Conservation (phyloP, 2,888 invertebrate species). For the Lamellibrachia satsuma region DNA sequence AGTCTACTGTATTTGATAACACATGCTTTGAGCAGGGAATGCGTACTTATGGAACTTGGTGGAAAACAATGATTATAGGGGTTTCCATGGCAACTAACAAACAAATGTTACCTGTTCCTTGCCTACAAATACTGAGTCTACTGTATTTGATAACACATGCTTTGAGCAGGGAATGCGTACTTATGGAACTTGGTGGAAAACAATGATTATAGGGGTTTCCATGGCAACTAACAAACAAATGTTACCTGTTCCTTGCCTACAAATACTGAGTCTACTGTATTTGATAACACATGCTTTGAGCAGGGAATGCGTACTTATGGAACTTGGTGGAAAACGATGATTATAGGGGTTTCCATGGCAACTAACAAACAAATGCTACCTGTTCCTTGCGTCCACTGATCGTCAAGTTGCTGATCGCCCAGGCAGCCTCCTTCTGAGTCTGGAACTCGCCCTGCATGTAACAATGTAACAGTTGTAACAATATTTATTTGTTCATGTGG, state of each 20-base stretch:
- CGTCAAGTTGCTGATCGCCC: constrained; percentile 98
- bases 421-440: constrained; percentile 85
- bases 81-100: neutral
- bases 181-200: too few relatives aligned
- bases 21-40: too few relatives aligned
- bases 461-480: neutral
- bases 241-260: constrained; percentile 83
- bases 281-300: too few relatives aligned
- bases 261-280: too few relatives aligned
- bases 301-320: too few relatives aligned
- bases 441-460: constrained; percentile 30
- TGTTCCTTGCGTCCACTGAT: constrained; percentile 96
- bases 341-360: neutral
- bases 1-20: too few relatives aligned
- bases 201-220: neutral
- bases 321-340: neutral
- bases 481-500: too few relatives aligned
- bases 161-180: too few relatives aligned
- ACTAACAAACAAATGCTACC: constrained; percentile 52
- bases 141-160: too few relatives aligned
- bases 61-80: neutral
- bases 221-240: neutral
- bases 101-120: constrained; percentile 77
- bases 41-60: too few relatives aligned
- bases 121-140: constrained; percentile 73